Conservation (phyloP, 2,113 vertebrate genomes). For the Sturnus vulgaris region DNA sequence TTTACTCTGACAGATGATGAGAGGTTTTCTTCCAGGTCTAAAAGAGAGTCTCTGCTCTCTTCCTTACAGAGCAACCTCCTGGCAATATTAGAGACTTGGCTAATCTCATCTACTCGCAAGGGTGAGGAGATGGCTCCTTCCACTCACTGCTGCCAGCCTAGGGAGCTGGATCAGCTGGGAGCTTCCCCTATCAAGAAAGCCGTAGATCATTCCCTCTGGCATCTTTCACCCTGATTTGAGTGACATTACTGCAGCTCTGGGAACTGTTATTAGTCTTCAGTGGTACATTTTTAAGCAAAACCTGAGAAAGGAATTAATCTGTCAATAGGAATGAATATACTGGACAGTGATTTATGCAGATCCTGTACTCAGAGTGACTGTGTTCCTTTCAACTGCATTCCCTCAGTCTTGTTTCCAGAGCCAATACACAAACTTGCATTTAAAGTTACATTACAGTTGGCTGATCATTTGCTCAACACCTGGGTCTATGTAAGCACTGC, state of each 20-base stretch:
- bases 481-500: background rate
- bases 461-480: background rate
- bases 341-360: constrained; percentile 77
- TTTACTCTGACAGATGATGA: background rate
- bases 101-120: background rate
- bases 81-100: background rate
- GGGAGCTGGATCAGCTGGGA: background rate
- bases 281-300: constrained; percentile 66
- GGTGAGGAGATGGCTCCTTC: background rate
- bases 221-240: background rate
- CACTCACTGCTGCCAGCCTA: background rate
- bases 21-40: background rate
- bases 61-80: background rate
- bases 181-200: background rate
- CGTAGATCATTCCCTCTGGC: background rate
- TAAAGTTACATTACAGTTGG: constrained; percentile 27
- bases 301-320: constrained; percentile 74
- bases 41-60: background rate
- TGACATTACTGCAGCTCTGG: constrained; percentile 2
- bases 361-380: constrained; percentile 51
- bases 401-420: constrained; percentile 24
- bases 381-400: constrained; percentile 47
- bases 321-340: constrained; percentile 72
- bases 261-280: constrained; percentile 69
- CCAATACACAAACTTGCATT: constrained; percentile 42